Conservation (phyloP, 2,888 invertebrate species). For the Tinea pellionella region DNA sequence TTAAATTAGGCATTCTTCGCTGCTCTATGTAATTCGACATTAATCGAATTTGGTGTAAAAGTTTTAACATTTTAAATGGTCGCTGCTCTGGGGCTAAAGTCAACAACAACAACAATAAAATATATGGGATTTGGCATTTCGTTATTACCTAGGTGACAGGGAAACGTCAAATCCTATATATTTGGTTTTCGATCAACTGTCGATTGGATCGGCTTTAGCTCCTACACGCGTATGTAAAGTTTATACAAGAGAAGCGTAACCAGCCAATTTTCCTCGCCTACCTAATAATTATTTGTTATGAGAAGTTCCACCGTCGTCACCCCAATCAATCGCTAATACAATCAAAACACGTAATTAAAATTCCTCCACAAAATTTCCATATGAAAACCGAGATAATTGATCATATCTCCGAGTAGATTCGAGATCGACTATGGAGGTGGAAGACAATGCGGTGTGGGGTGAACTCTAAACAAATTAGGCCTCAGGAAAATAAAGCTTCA, state of each 20-base stretch:
- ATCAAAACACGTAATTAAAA: conserved; percentile 62
- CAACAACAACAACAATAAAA: no score
- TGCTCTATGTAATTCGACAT: conserved; percentile 1
- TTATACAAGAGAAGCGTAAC: background rate
- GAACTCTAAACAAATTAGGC: conserved; percentile 40
- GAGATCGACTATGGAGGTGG: conserved; percentile 15
- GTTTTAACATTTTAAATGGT: background rate
- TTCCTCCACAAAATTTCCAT: conserved; percentile 60
- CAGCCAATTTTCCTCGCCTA: background rate
- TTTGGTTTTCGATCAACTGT: no score
- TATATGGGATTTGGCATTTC: no score
- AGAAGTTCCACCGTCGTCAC: conserved; percentile 4
- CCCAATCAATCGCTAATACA: conserved; percentile 54
- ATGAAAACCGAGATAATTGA: conserved; percentile 64
- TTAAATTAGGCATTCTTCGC: conserved; percentile 6
- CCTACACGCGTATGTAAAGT: background rate
- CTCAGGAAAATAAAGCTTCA: conserved; percentile 25
- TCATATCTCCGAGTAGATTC: conserved; percentile 25
- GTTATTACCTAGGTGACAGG: no score
- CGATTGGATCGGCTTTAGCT: no score
- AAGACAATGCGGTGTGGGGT: conserved; percentile 17
- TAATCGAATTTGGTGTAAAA: background rate
- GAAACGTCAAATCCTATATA: no score
- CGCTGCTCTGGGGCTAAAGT: no score
- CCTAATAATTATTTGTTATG: conserved; percentile 9